Percentiles rank a stretch among this genome's conserved stretches.
Evolutionary conservation across 2,113 vertebrate genomes (phyloP).

Genomic region (Cisticola juncidis): DNA sequence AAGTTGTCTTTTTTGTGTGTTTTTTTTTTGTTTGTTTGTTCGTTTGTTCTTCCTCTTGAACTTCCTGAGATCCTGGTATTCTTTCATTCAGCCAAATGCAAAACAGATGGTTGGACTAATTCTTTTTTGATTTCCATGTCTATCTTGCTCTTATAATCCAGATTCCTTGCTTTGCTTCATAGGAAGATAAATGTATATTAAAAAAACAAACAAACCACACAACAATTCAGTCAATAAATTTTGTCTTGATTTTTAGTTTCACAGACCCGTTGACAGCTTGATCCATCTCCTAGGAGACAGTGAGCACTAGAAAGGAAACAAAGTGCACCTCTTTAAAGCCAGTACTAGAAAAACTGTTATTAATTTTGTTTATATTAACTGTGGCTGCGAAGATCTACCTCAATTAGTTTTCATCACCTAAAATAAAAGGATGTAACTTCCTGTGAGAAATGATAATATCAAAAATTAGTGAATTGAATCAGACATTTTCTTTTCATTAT

Average conservation of each 20-base stretch:
- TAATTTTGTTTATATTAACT: not conserved
- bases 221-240: not conserved
- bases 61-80: not conserved
- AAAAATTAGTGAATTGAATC: not conserved
- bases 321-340: not conserved
- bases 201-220: not conserved
- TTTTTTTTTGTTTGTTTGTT: not conserved
- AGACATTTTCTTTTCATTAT: not conserved
- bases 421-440: not conserved
- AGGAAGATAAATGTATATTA: not conserved
- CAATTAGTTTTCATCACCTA: not conserved
- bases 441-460: not conserved
- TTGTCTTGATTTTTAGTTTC: constrained; percentile 14
- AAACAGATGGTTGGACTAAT: not conserved
- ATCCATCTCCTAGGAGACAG: constrained; percentile 35
- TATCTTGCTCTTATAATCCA: not conserved
- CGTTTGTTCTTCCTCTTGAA: not conserved
- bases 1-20: not conserved
- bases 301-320: not conserved
- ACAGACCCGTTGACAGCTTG: not conserved
- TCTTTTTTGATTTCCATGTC: not conserved
- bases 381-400: not conserved
- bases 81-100: not conserved
- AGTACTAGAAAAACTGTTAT: not conserved
- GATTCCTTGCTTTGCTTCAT: not conserved